Conservation (phyloP, 2,113 vertebrate genomes). For the Apodemus speciosus region DNA sequence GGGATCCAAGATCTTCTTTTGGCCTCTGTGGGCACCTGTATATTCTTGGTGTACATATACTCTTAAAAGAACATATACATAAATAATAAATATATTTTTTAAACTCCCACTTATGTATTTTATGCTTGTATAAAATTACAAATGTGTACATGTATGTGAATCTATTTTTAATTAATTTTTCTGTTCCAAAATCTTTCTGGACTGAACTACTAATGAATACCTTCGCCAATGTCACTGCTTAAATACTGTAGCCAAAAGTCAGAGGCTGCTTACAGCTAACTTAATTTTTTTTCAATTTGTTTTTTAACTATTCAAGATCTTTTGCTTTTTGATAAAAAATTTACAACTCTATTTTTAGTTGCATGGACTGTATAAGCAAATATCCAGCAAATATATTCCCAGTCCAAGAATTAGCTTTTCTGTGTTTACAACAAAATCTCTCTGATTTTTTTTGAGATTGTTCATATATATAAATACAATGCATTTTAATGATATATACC, state of each 20-base stretch:
- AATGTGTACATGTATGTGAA: not conserved
- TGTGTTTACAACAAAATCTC: not conserved
- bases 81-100: not conserved
- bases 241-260: not conserved
- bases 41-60: not conserved
- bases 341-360: not conserved
- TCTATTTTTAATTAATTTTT: not conserved
- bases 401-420: not conserved
- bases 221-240: not conserved
- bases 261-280: not conserved
- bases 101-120: not conserved
- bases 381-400: not conserved
- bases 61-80: not conserved
- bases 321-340: not conserved
- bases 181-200: not conserved
- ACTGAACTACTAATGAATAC: not conserved
- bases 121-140: not conserved
- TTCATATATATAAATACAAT: not conserved
- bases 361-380: not conserved
- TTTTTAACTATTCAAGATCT: not conserved
- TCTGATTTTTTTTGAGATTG: not conserved
- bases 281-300: constrained; percentile 10
- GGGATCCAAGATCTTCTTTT: not conserved
- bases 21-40: not conserved
- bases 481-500: not conserved